Evolutionary conservation across 64 coral and sea anemone species (phyloP), one percentile per base, ranked within the genome.

Genomic region (Stylophora pistillata): DNA sequence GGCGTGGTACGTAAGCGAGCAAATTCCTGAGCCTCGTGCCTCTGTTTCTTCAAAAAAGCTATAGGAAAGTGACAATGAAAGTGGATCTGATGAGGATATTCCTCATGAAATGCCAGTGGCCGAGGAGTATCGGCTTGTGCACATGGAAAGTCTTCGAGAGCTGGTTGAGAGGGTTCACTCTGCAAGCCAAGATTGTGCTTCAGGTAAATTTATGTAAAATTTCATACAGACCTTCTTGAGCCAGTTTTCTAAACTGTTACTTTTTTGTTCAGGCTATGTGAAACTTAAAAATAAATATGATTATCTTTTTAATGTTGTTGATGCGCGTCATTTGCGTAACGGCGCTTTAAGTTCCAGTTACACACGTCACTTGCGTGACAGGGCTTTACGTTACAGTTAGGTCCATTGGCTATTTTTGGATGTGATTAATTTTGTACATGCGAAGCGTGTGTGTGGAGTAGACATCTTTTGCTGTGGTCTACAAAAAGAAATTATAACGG

Each of bases 41-140:
- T 74, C 86, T 56, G 72, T 85, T 25, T 89, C 73, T 85, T 71
- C 79, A 17, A 66, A 73, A 85, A 94, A 94, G 69, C 30, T 89
- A 30, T 72, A n/a, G 41, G 17, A 88, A 13, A 16, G 30, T 16
- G 32, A 20, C 10, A 53, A 10, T 76, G 86, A 77, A 71, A 72
- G 88, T 56, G 52, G 58, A n/a, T 93, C 91, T 74, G 69, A 83
- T 33, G 78, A 93, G 28, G 58, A 73, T 78, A 31, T 64, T 23
- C 2, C 11, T 53, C 10, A 37, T 68, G 58, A 85, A 76, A 77
- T 73, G 55, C 72, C 72, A 77, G 66, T 76, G 7, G 41, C 86
- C 57, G 58, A 89, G 56, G 91, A 58, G 4, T 89, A 85, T 74
- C 76, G 79, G 9, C 14, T 94, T 52, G 79, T 89, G 47, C 13